These are phyloP conservation scores for Melopsittacus undulatus DNA, from an alignment of 2,797 vertebrate species.

Conservation along the genomic window DNA sequence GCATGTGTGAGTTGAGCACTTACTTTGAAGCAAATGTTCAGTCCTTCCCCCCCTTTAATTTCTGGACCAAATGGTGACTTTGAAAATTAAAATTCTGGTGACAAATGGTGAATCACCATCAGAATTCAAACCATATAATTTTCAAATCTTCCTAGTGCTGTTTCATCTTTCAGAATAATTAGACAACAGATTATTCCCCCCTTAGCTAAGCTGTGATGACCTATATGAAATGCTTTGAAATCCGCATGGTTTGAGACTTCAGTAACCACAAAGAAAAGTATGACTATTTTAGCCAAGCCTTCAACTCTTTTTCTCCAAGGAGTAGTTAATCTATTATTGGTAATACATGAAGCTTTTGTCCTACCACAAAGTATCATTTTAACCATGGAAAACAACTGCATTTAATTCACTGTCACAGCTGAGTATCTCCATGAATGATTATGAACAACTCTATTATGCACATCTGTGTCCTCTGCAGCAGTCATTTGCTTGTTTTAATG, in stretches of 20 bases:
- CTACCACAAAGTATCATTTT: neutral
- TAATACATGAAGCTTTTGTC: neutral
- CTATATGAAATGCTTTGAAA: neutral
- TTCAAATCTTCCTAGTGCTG: neutral
- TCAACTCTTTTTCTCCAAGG: neutral
- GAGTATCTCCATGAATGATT: neutral
- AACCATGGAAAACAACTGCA: conserved; percentile 16
- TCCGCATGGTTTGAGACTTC: neutral
- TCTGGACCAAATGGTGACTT: neutral
- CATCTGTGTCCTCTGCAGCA: neutral
- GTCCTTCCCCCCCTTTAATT: neutral
- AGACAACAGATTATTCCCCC: neutral
- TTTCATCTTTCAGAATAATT: neutral
- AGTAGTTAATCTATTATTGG: neutral
- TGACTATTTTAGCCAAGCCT: neutral
- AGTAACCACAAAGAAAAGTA: conserved; percentile 5
- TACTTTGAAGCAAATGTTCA: neutral
- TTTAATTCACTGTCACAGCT: neutral
- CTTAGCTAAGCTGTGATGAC: neutral
- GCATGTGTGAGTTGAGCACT: neutral
- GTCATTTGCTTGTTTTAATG: conserved; percentile 12
- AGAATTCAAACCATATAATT: neutral
- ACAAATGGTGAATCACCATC: neutral
- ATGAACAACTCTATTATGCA: neutral
- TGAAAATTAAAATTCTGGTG: neutral